Evolutionary conservation across 2,888 invertebrate genomes (phyloP), one percentile per base, ranked within the genome.

Genomic region (Calameuta filiformis): DNA sequence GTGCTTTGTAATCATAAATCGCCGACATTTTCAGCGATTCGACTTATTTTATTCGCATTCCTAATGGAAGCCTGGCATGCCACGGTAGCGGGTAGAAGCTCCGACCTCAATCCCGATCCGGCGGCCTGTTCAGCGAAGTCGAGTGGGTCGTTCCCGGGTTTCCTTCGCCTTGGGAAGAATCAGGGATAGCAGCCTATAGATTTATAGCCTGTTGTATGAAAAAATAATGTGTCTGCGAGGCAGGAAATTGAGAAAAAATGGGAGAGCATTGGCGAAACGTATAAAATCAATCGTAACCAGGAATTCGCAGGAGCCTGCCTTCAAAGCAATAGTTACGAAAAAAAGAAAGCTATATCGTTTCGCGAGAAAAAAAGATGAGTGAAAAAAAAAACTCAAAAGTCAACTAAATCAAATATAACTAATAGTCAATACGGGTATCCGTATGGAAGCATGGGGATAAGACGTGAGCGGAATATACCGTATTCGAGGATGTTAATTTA

Each of bases 11-110:
- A 84, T 81, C 81, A 80, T 82, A 83, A 82, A 83, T 84, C 82
- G 81, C 80, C 79, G 79, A 79, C 76, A 77, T 83, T 83, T 81
- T 80, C 81, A 85, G 83, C 82, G 85, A 82, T 79, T 80, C 80
- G 81, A 88, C 85, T 88, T 85, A 87, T 86, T 89, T 89, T 83
- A 82, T 84, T 85, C 83, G 84, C 82, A 88, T 89, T 86, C 87
- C 87, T 88, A 88, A 87, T 87, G 83, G 83, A 83, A 86, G 83
- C 84, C 85, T 81, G 85, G 84, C 83, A 85, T 83, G 84, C 83
- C 83, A 83, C 76, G 71, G 76, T 75, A 81, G 81, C 85, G 83
- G 76, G 76, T 75, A 73, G 82, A 76, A 83, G 81, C 79, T 81
- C 81, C 85, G 85, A 88, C 87, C 87, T 86, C 85, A 85, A 88